Base-by-base conservation (phyloP, 2,888 invertebrate genomes). In the Oligia latruncula region DNA sequence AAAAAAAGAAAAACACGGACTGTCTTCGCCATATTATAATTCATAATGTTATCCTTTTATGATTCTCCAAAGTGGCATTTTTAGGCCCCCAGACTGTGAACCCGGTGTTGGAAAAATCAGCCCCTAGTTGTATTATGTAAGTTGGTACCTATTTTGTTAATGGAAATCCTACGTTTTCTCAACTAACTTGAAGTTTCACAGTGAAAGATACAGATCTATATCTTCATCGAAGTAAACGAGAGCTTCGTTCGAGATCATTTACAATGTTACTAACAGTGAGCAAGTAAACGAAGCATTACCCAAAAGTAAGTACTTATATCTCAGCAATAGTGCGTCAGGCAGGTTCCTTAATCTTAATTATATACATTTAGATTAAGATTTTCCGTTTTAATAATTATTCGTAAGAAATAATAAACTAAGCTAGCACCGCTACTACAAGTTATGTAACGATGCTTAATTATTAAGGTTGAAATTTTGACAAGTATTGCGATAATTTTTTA, bases 341-440 rank as follows among this genome's bases (percentile, higher is more conserved):
- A 49, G 9, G 72, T 75, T 35, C 58, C 81, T 65, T 75, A 40
- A 88, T 85, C 81, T 82, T 88, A 89, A 89, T 89, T 85, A 77
- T 70, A 65, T 23, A 60, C 85, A 85, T 85, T 85, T 80, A 85
- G 74, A 87, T 87, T 77, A 85, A 58, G 46, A 64, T 87, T 87
- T 77, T 73, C 74, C 64, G 64, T 80, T 85, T 75, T 77, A 77
- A 84, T 85, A 80, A 80, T 85, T 87, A 87, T 74, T 79, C 80
- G 68, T 77, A 67, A 78, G 75, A 65, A 71, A 87, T 55, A 71
- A 76, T 76, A 29, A 83, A 73, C 62, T 70, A 46, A 58, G 68
- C 5, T 43, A 84, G n/a, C 40, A 52, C 74, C 29, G 65, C 43
- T 80, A 23, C 49, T 35, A 67, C n/a, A 71, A 66, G 52, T 67